phyloP scores from a whole-genome alignment of 2,888 invertebrate genomes.

The Leptura quadrifasciata region DNA sequence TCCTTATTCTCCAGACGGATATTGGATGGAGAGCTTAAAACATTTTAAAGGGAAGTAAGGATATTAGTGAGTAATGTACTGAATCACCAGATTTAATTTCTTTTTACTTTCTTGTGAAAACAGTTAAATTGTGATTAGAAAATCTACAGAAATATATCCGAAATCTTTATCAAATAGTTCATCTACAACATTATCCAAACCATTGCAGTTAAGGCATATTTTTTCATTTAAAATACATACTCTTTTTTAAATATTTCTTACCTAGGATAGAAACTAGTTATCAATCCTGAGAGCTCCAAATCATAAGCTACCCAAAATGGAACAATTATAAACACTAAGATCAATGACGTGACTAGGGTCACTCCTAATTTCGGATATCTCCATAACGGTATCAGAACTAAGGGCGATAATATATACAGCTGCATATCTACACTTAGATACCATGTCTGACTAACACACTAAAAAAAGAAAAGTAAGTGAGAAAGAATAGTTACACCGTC shows the following conservation, averaged over 20 bases:
- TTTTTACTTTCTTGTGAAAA: too few relatives aligned
- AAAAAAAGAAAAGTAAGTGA: slow-evolving; percentile 9
- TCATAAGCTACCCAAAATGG: slow-evolving; percentile 53
- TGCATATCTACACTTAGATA: slow-evolving; percentile 78
- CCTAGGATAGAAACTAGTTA: slow-evolving; percentile 46
- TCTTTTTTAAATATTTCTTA: slow-evolving; percentile 10
- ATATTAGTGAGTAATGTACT: background rate
- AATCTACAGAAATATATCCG: too few relatives aligned
- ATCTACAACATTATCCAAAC: too few relatives aligned
- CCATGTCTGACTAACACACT: slow-evolving; percentile 77
- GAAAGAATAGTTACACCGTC: too few relatives aligned
- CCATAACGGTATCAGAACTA: slow-evolving; percentile 75
- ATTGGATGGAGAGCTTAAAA: too few relatives aligned
- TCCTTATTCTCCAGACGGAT: too few relatives aligned
- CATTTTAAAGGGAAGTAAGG: too few relatives aligned
- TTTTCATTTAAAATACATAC: too few relatives aligned
- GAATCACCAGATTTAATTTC: slow-evolving; percentile 24
- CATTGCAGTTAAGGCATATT: too few relatives aligned
- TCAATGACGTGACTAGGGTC: slow-evolving; percentile 40
- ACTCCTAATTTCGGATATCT: slow-evolving; percentile 63
- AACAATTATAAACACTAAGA: slow-evolving; percentile 48
- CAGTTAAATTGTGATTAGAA: too few relatives aligned
- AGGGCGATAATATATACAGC: slow-evolving; percentile 73
- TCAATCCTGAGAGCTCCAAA: slow-evolving; percentile 49
- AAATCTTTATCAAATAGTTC: too few relatives aligned